Evolutionary conservation across 2,888 invertebrate genomes (phyloP), one percentile per base, ranked within the genome.

Genomic region (Macroteleia sp.): DNA sequence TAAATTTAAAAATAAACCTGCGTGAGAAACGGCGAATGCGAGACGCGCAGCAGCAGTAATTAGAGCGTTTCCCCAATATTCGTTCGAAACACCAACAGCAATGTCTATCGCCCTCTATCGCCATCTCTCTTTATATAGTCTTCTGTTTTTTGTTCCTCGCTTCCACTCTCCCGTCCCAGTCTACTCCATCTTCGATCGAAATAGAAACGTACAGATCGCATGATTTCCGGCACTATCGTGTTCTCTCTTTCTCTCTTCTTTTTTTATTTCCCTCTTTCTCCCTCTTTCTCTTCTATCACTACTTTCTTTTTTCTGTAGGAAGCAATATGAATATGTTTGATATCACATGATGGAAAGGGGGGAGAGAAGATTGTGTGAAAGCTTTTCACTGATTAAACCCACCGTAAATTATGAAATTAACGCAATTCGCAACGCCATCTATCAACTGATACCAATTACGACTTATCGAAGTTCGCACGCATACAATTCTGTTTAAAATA

Each of bases 51-150:
- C 57, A 57, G 41, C 71, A 80, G 73, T 76, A 80, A 77, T 79
- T 76, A 67, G 70, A 80, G 77, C 67, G 67, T 74, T 71, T 74
- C 70, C 78, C 76, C 76, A 66, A 70, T 62, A 62, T 78, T 74
- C 75, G 70, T 75, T 71, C 79, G 64, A 77, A 70, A 70, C 64
- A 77, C 85, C 86, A 80, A 79, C 80, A 77, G 73, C 50, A 19
- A 39, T 79, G 86, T 87, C 87, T 54, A 59, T 52, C 34, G 82
- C 86, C 85, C 85, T 20, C 16, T 28, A 2, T 56, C 30, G 41
- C 77, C 46, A 59, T 76, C 67, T 81, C 81, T 77, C 81, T 54
- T 84, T 85, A 22, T 39, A 34, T 36, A 50, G 56, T 87, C 87
- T 83, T 79, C 85, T n/a, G n/a, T 80, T 70, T 70, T 56, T 62